Evolutionary conservation across 2,113 vertebrate species (phyloP).

Genomic region (Urocitellus parryii): DNA sequence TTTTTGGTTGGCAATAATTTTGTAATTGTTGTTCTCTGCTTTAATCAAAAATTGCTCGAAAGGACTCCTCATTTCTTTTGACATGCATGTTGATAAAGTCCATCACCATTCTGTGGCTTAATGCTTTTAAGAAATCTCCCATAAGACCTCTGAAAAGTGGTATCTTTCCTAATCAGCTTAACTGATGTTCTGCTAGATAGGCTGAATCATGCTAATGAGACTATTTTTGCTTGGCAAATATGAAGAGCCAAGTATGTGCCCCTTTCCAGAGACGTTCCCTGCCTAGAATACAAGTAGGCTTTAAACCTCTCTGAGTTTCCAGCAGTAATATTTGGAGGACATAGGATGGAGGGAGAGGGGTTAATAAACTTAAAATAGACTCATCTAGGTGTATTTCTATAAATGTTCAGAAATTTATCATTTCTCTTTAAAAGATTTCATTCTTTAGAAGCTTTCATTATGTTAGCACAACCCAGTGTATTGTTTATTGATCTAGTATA

Average conservation of each 20-base stretch:
- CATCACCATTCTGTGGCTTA: background rate
- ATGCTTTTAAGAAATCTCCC: background rate
- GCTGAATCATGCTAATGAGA: background rate
- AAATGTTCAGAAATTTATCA: background rate
- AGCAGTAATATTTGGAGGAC: background rate
- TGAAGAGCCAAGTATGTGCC: background rate
- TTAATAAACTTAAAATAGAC: background rate
- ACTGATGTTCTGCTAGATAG: background rate
- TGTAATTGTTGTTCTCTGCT: background rate
- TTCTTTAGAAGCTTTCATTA: background rate
- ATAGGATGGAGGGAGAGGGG: rapidly evolving
- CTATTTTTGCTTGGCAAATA: background rate
- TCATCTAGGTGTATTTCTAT: background rate
- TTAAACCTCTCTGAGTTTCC: background rate
- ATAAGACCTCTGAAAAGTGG: background rate
- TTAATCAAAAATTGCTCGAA: background rate
- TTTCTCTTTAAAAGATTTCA: background rate
- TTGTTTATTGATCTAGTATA: background rate
- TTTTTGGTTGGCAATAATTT: background rate
- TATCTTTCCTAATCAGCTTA: background rate
- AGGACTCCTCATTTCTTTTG: background rate
- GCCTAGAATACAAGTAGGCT: background rate
- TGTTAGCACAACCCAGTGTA: background rate
- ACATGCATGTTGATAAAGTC: background rate
- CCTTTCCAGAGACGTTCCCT: background rate